Conservation (phyloP, 1,140 invertebrate genomes). For the Apis cerana region DNA sequence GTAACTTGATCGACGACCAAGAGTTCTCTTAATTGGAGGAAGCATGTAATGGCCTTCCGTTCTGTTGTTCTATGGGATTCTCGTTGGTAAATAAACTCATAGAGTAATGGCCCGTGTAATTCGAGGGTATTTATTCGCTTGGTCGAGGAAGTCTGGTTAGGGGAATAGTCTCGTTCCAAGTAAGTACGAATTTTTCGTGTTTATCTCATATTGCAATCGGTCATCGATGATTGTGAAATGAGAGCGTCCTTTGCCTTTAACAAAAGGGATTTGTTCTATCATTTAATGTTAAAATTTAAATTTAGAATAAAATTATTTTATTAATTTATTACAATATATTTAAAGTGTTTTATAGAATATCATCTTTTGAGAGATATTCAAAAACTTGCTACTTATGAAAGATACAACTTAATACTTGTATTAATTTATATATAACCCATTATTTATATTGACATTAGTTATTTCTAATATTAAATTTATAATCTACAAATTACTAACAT, state of each 20-base stretch:
- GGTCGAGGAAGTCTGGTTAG: constrained; percentile 30
- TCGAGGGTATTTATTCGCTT: constrained; percentile 59
- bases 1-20: constrained; percentile 13
- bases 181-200: constrained; percentile 30
- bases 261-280: too few relatives aligned
- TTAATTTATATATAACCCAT: too few relatives aligned
- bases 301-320: too few relatives aligned
- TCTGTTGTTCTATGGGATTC: constrained; percentile 53
- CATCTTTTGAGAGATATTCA: too few relatives aligned
- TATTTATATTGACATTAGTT: too few relatives aligned
- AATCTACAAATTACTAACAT: too few relatives aligned
- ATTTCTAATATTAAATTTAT: too few relatives aligned
- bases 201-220: constrained; percentile 51
- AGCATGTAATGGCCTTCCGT: constrained; percentile 60
- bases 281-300: too few relatives aligned
- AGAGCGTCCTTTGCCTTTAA: neutral
- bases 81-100: constrained; percentile 56
- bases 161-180: constrained; percentile 38
- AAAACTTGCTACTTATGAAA: too few relatives aligned
- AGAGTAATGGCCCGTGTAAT: constrained; percentile 63
- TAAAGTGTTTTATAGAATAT: too few relatives aligned
- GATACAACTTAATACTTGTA: too few relatives aligned
- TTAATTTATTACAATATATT: too few relatives aligned
- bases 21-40: constrained; percentile 58
- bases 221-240: neutral